Percentiles rank a stretch among this genome's conserved stretches.
phyloP scores from a whole-genome alignment of 2,113 vertebrate species.

The Pterocles orientalis region DNA sequence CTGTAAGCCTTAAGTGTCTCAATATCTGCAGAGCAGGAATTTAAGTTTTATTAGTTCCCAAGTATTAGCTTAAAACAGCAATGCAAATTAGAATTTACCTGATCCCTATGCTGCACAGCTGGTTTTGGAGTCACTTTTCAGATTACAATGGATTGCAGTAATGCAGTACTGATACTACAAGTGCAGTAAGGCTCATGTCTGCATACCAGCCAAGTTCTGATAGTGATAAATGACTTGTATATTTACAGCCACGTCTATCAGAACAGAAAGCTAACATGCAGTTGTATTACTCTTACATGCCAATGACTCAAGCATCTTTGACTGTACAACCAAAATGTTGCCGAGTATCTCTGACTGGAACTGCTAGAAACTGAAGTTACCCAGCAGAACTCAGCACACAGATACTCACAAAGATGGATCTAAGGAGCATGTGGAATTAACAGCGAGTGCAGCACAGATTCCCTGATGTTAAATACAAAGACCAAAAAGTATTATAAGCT shows the following conservation, averaged over 20 bases:
- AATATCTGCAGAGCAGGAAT: neutral
- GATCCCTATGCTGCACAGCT: neutral
- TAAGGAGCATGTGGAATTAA: constrained; percentile 88
- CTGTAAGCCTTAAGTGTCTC: neutral
- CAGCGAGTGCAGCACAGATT: neutral
- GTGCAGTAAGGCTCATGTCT: constrained; percentile 66
- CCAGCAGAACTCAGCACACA: constrained; percentile 79
- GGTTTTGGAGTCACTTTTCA: neutral
- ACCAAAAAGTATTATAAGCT: neutral
- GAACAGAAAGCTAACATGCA: constrained; percentile 82
- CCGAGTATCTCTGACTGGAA: constrained; percentile 77
- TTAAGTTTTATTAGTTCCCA: neutral
- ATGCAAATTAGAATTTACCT: neutral
- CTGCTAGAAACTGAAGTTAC: constrained; percentile 72
- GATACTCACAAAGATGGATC: constrained; percentile 92
- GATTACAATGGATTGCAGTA: neutral
- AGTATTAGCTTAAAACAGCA: neutral
- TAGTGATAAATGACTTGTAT: constrained; percentile 58
- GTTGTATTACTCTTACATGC: constrained; percentile 91
- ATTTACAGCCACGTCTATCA: constrained; percentile 72
- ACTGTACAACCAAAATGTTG: constrained; percentile 93
- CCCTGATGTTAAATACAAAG: neutral
- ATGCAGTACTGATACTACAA: neutral
- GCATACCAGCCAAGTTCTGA: constrained; percentile 80
- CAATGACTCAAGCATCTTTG: constrained; percentile 98